Evolutionary conservation across 2,797 vertebrate species (phyloP), one percentile per base, ranked within the genome.

Genomic region (Sebastiscus tertius): DNA sequence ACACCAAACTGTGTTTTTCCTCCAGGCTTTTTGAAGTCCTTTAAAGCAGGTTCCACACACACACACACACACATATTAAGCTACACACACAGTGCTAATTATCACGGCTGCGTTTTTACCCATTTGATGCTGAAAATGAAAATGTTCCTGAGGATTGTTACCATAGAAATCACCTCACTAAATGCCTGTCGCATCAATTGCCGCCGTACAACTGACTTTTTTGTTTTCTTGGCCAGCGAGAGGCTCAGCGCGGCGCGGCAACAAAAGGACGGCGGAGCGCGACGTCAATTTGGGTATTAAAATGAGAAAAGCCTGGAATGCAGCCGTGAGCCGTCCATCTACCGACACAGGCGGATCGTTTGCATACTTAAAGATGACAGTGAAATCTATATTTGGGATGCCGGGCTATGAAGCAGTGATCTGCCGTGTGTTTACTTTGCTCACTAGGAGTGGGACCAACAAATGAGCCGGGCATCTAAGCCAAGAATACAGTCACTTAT

Each of bases 121-220:
- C 89, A 92, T 94, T 92, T 93, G 91, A 94, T 90, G 86, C 82
- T 78, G 82, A 69, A 88, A 94, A 92, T 90, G 80, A 94, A 93
- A 94, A 94, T 89, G 92, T 92, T 95, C 90, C 90, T 83, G 83
- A 69, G 83, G 82, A 92, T 89, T 93, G 94, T 93, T 94, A 87
- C 90, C 90, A 91, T 90, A 89, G 88, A 94, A 91, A 93, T 93
- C 39, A 59, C 55, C 79, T 90, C 46, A 75, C 87, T 82, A 87
- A 87, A 90, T 77, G 89, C 86, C 77, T 79, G 87, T 90, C 87
- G 76, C 86, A 90, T 91, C 83, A 85, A 85, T 87, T 90, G 82
- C 75, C 6, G 26, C 82, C 22, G 70, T 78, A 89, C 87, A 83
- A 89, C 76, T 75, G 87, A 90, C 91, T 93, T 92, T 90, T 87